Percentiles rank a stretch among this genome's conserved stretches.
Evolutionary conservation across 1,140 invertebrate genomes (phyloP).

Genomic region (Stenopsyche tienmushanensis): DNA sequence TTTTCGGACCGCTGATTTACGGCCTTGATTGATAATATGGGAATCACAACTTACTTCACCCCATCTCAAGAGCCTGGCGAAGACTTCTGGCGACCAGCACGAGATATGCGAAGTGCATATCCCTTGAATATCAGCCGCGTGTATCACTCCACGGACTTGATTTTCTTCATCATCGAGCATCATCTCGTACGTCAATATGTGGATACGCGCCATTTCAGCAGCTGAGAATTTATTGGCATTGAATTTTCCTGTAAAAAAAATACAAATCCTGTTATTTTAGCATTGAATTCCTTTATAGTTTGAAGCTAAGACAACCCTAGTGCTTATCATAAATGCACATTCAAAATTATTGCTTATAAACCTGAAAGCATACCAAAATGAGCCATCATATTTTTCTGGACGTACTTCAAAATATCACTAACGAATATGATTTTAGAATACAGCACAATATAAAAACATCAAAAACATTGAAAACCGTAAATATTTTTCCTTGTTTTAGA

Average conservation of each 20-base stretch:
- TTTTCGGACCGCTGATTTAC: no score
- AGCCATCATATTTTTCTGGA: no score
- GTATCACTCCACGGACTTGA: slow-evolving; percentile 69
- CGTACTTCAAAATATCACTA: neutral
- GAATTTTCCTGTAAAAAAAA: slow-evolving; percentile 57
- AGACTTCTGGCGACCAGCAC: slow-evolving; percentile 67
- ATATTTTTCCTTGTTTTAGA: no score
- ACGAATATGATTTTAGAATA: no score
- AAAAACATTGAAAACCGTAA: no score
- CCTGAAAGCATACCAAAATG: neutral
- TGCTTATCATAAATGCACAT: no score
- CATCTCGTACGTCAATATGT: slow-evolving; percentile 70
- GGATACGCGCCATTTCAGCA: slow-evolving; percentile 66
- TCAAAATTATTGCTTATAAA: no score
- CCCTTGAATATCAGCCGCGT: slow-evolving; percentile 64
- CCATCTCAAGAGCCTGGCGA: slow-evolving; percentile 66
- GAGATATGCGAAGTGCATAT: slow-evolving; percentile 62
- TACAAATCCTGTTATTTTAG: neutral
- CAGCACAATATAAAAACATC: no score
- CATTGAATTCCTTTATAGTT: no score
- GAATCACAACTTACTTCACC: slow-evolving; percentile 63
- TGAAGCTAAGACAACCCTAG: no score
- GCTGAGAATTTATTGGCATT: slow-evolving; percentile 64
- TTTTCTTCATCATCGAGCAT: slow-evolving; percentile 71
- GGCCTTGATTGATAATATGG: no score